Conservation (phyloP, 2,797 vertebrate species). For the Neomorphus geoffroyi region DNA sequence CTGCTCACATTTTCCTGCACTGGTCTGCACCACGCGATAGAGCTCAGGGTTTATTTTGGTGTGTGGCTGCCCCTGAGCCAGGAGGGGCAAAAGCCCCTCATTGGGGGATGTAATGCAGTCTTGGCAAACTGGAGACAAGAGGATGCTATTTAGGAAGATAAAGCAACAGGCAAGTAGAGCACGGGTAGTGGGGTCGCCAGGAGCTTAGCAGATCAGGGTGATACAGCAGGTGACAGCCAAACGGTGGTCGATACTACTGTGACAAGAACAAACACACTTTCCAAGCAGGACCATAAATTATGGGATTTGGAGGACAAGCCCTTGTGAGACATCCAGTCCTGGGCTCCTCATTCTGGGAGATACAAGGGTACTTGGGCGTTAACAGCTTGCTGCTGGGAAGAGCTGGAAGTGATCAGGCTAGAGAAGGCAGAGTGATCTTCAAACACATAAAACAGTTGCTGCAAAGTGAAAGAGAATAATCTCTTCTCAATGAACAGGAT, state of each 20-base stretch:
- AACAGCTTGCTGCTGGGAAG: background rate
- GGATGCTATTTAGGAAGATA: background rate
- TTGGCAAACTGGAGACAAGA: background rate
- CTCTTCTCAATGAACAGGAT: background rate
- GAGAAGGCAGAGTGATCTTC: background rate
- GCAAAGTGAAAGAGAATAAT: background rate
- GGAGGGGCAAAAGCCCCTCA: background rate
- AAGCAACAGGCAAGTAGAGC: background rate
- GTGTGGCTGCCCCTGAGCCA: background rate
- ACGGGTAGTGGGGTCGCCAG: background rate
- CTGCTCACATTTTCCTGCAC: background rate
- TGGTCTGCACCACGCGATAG: rapidly evolving
- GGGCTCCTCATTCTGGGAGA: background rate
- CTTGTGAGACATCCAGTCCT: background rate
- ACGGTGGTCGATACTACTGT: background rate
- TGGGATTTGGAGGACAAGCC: background rate
- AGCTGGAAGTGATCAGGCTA: background rate
- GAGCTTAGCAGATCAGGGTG: background rate
- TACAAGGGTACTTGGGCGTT: background rate
- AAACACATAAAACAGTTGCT: background rate
- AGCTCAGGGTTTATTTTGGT: background rate
- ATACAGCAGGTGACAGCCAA: background rate
- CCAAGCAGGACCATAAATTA: background rate
- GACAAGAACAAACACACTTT: background rate
- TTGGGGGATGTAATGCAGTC: background rate